These are phyloP conservation scores for Xylota segnis DNA, from an alignment of 2,888 invertebrate genomes.

Conservation along the genomic window DNA sequence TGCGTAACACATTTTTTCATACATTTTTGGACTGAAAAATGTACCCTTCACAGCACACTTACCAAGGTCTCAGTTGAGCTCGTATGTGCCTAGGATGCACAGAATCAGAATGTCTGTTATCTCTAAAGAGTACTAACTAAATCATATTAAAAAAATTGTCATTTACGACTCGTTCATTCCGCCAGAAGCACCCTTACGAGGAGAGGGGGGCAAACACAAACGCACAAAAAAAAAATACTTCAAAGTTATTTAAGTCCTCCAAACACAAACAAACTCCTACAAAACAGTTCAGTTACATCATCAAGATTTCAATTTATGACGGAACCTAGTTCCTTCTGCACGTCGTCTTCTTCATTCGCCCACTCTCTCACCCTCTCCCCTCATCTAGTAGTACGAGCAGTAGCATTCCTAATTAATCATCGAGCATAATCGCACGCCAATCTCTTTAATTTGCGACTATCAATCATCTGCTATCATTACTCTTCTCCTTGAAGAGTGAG, in stretches of 20 bases:
- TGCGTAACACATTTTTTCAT: too few relatives aligned
- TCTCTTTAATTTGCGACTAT: slow-evolving; percentile 77
- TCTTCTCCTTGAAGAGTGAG: slow-evolving; percentile 66
- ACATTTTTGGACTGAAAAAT: too few relatives aligned
- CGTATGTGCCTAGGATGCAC: too few relatives aligned
- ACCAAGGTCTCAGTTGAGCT: too few relatives aligned
- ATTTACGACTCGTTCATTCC: slow-evolving; percentile 26
- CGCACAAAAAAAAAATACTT: slow-evolving; percentile 1
- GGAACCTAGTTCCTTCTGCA: slow-evolving; percentile 62
- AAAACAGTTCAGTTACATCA: slow-evolving; percentile 52
- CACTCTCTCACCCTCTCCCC: not conserved
- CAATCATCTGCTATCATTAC: slow-evolving; percentile 77
- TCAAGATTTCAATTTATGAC: slow-evolving; percentile 69
- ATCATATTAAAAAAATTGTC: slow-evolving; percentile 28
- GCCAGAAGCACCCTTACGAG: slow-evolving; percentile 16
- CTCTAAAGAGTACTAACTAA: not conserved
- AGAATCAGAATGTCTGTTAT: too few relatives aligned
- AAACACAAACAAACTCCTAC: slow-evolving; percentile 28
- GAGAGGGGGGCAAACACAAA: not conserved
- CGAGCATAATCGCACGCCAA: slow-evolving; percentile 76
- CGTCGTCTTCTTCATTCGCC: slow-evolving; percentile 23
- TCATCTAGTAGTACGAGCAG: slow-evolving; percentile 12
- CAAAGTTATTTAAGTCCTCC: slow-evolving; percentile 45
- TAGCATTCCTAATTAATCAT: slow-evolving; percentile 75
- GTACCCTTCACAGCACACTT: too few relatives aligned